Evolutionary conservation across 1,140 invertebrate species (phyloP).

Genomic region (Pinna nobilis): DNA sequence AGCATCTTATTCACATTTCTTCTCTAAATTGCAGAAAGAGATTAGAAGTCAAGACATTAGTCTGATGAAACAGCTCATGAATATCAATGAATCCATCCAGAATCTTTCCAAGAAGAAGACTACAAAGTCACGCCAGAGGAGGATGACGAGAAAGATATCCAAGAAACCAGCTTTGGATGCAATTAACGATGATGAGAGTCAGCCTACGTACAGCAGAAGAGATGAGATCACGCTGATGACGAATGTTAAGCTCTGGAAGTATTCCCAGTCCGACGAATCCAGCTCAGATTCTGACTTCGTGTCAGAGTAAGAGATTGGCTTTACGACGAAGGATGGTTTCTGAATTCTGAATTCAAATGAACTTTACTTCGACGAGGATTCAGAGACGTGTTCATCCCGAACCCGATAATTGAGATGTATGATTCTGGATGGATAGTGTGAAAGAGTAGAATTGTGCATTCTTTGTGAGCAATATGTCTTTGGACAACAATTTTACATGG

Average conservation of each 20-base stretch:
- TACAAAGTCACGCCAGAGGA: background rate
- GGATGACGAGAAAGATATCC: slow-evolving; percentile 19
- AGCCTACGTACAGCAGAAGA: slow-evolving; percentile 6
- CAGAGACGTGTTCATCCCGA: no score
- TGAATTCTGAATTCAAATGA: background rate
- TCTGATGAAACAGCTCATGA: slow-evolving; percentile 49
- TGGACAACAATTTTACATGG: no score
- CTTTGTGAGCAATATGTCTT: no score
- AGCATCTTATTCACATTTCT: background rate
- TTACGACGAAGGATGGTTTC: background rate
- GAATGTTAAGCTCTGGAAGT: slow-evolving; percentile 15
- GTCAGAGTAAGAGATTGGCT: background rate
- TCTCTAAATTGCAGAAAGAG: slow-evolving; percentile 22
- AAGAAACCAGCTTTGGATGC: background rate
- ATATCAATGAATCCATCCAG: slow-evolving; percentile 44
- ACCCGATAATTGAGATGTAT: no score
- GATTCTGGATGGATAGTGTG: no score
- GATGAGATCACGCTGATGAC: slow-evolving; percentile 9
- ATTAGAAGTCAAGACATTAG: slow-evolving; percentile 44
- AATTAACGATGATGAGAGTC: slow-evolving; percentile 2
- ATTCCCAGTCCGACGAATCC: slow-evolving; percentile 17
- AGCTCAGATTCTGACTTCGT: slow-evolving; percentile 13
- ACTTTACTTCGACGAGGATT: no score
- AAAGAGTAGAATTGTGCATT: no score
- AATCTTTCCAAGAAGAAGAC: slow-evolving; percentile 22